phyloP scores from a whole-genome alignment of 1,140 invertebrate genomes.

The Aporrectodea caliginosa region DNA sequence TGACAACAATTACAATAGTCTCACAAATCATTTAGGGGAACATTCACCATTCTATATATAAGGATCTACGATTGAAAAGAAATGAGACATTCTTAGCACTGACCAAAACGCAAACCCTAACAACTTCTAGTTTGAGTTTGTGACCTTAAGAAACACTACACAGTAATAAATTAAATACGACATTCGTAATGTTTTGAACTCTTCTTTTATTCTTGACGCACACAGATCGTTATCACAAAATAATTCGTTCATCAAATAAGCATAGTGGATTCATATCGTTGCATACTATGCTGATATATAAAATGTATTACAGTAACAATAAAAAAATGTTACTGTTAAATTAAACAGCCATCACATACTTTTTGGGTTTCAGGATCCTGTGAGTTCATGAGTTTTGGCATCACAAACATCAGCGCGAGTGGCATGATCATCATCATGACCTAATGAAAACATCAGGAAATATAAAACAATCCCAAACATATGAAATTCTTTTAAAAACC shows the following conservation, averaged over 20 bases:
- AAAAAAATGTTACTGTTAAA: background rate
- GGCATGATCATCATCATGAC: slow-evolving; percentile 90
- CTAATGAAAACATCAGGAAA: slow-evolving; percentile 8
- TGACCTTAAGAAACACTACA: background rate
- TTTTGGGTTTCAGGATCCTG: slow-evolving; percentile 85
- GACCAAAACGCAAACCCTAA: too few relatives aligned
- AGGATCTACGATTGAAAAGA: too few relatives aligned
- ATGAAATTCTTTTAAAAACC: too few relatives aligned
- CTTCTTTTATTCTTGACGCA: background rate
- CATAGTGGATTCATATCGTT: too few relatives aligned
- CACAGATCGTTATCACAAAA: too few relatives aligned
- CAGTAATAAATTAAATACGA: too few relatives aligned
- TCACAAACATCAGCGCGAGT: slow-evolving; percentile 80
- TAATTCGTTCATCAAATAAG: background rate
- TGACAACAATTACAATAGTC: background rate
- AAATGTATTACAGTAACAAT: background rate
- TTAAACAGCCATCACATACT: slow-evolving; percentile 40
- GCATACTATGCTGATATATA: background rate
- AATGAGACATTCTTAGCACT: too few relatives aligned
- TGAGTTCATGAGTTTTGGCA: slow-evolving; percentile 90
- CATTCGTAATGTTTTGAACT: slow-evolving; percentile 3
- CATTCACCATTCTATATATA: too few relatives aligned
- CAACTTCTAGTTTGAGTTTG: too few relatives aligned
- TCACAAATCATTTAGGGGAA: background rate
- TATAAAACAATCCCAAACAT: too few relatives aligned